These are phyloP conservation scores for Elachura formosa DNA, from an alignment of 2,113 vertebrate species.

Conservation along the genomic window DNA sequence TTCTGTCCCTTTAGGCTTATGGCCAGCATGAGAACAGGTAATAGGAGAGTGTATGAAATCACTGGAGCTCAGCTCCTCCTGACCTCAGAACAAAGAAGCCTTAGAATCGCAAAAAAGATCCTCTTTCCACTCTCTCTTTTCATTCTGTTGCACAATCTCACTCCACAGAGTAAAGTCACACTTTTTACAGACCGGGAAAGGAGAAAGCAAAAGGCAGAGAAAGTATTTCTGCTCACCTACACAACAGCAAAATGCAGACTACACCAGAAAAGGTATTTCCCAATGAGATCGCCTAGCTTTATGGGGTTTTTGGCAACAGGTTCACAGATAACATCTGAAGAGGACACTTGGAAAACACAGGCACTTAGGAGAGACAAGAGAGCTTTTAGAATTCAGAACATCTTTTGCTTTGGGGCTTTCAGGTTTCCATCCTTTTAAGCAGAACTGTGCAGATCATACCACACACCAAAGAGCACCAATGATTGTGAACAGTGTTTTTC, in stretches of 20 bases:
- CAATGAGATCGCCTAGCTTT: neutral
- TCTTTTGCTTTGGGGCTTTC: neutral
- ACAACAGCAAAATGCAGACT: neutral
- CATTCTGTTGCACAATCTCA: neutral
- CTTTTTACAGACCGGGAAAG: neutral
- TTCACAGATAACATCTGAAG: neutral
- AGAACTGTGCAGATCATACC: neutral
- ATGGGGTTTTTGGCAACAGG: neutral
- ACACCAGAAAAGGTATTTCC: neutral
- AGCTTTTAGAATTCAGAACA: neutral
- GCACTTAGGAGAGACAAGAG: neutral
- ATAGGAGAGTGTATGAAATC: neutral
- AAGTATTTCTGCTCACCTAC: neutral
- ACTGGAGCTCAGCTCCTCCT: neutral
- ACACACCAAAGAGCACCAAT: neutral
- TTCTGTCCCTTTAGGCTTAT: neutral
- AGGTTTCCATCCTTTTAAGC: neutral
- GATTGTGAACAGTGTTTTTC: neutral
- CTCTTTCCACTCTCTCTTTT: neutral
- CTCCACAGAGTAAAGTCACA: neutral
- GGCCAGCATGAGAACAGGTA: slow-evolving; percentile 20
- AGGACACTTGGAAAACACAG: neutral
- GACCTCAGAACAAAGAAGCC: slow-evolving; percentile 31
- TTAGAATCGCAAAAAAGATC: neutral
- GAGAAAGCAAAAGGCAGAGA: neutral